Evolutionary conservation across 2,113 vertebrate genomes (phyloP).

Genomic region (Oryzias melastigma): DNA sequence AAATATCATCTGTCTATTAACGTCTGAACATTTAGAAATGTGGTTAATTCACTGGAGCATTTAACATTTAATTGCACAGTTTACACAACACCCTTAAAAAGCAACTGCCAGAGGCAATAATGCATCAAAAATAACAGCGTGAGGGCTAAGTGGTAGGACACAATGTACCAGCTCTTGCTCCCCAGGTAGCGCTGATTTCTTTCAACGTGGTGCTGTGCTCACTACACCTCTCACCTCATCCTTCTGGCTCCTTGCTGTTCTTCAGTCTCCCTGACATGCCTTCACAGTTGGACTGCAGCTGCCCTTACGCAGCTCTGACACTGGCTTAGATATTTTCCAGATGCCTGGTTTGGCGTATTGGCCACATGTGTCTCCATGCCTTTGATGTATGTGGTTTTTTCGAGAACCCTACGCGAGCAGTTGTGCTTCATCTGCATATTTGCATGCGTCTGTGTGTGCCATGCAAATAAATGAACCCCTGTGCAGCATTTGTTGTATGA

Average conservation of each 20-base stretch:
- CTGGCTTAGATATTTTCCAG: slow-evolving; percentile 60
- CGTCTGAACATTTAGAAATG: not conserved
- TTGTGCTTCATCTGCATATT: not conserved
- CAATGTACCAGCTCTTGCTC: slow-evolving; percentile 50
- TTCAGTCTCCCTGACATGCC: slow-evolving; percentile 51
- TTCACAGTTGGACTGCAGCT: slow-evolving; percentile 54
- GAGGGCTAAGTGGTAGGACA: slow-evolving; percentile 55
- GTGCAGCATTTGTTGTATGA: slow-evolving; percentile 25
- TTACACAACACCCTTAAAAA: slow-evolving; percentile 35
- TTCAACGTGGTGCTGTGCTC: slow-evolving; percentile 55
- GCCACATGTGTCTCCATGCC: slow-evolving; percentile 11
- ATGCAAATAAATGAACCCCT: slow-evolving; percentile 16
- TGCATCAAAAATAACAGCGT: slow-evolving; percentile 48
- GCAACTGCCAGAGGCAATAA: slow-evolving; percentile 40
- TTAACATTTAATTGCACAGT: slow-evolving; percentile 26
- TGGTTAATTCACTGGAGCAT: slow-evolving; percentile 26
- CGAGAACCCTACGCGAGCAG: slow-evolving; percentile 1
- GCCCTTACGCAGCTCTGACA: slow-evolving; percentile 43
- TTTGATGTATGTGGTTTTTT: slow-evolving; percentile 36
- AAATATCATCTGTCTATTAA: no score
- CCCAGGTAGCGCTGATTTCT: slow-evolving; percentile 57
- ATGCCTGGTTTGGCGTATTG: slow-evolving; percentile 54
- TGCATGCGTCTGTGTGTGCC: slow-evolving; percentile 6
- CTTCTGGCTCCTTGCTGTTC: slow-evolving; percentile 61
- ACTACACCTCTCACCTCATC: slow-evolving; percentile 55